Evolutionary conservation across 2,888 invertebrate species (phyloP), one percentile per base, ranked within the genome.

Genomic region (Drosophila infuscata): DNA sequence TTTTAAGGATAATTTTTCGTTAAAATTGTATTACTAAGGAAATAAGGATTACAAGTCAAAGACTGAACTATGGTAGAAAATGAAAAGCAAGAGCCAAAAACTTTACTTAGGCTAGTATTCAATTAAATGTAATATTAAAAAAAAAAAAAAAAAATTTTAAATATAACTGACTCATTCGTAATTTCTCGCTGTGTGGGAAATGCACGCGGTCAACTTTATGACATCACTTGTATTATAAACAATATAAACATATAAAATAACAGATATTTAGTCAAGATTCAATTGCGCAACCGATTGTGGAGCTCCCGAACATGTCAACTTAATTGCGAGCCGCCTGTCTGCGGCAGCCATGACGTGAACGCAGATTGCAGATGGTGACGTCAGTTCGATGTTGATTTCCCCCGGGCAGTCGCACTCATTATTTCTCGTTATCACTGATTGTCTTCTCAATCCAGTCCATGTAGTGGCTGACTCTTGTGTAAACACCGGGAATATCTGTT

Each of bases 401-500:
- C 30, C 3, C 25, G 25, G 6, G 30, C 30, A 30, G 30, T 30
- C 30, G 6, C 30, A 30, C 0, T 30, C 6, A 30, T 30, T 30
- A 30, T 30, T 6, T 30, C 4, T 6, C 5, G 36, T 53, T 15
- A 15, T 25, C 9, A 15, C 35, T 8, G 33, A 52, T 1, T 74
- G 17, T 76, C 49, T 64, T 12, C 60, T 75, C 64, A 46, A 85
- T 85, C 85, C 85, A 85, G 51, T 84, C 76, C 56, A 82, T 48
- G 43, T 75, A 72, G 53, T 58, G 61, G 58, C 74, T 84, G 30
- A 86, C 70, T 36, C 89, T 61, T 3, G 85, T 86, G 20, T 86
- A 86, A 2, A 86, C 70, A 1, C 69, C 82, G 9, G 85, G 88
- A 43, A 74, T 78, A 20, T 78, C 76, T 0, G 74, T 32, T 0